Conservation (phyloP, 2,888 invertebrate genomes). For the Opisthograptis luteolata region DNA sequence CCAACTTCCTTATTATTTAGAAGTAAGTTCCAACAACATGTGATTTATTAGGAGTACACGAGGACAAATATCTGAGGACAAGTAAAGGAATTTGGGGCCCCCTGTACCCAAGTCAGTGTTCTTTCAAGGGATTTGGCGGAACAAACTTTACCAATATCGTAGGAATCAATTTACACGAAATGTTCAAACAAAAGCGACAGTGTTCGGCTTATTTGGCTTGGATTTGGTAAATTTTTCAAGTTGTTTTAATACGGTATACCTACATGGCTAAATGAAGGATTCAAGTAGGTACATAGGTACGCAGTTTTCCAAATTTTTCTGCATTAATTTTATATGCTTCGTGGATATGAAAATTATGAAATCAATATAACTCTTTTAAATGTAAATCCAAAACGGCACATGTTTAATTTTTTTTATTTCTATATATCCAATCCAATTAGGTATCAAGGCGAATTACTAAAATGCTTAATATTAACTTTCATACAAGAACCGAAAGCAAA, state of each 20-base stretch:
- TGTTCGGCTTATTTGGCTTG: conserved; percentile 33
- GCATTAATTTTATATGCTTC: no score
- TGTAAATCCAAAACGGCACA: no score
- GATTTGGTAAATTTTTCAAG: conserved; percentile 10
- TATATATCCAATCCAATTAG: no score
- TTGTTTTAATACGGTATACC: neutral
- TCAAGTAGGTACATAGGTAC: no score
- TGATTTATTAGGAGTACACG: conserved; percentile 47
- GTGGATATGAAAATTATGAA: no score
- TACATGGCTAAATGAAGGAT: no score
- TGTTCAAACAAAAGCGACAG: conserved; percentile 49
- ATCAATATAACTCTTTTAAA: no score
- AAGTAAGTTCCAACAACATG: conserved; percentile 40
- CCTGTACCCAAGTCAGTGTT: conserved; percentile 46
- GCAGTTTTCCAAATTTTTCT: no score
- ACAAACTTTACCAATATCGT: conserved; percentile 72
- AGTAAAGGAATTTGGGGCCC: conserved; percentile 49
- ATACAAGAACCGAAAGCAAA: no score
- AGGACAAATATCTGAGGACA: conserved; percentile 51
- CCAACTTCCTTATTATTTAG: conserved; percentile 19
- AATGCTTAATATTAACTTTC: no score
- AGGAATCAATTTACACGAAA: conserved; percentile 65
- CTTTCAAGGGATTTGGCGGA: conserved; percentile 53
- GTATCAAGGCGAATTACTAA: no score
- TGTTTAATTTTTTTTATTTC: no score